phyloP scores from a whole-genome alignment of 2,113 vertebrate genomes.

The Chroicocephalus ridibundus region DNA sequence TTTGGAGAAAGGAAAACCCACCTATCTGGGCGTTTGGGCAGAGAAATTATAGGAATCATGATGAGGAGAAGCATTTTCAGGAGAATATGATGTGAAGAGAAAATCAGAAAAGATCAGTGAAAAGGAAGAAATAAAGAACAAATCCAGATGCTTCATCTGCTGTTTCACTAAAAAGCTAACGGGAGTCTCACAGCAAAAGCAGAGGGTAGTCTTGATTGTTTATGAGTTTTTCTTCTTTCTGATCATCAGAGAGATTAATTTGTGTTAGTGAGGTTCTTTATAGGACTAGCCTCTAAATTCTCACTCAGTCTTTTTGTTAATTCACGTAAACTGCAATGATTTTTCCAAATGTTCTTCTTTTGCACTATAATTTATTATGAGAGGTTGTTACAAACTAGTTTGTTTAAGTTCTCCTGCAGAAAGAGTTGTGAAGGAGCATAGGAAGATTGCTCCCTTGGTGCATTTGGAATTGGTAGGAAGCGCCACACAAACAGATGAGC shows the following conservation, averaged over 20 bases:
- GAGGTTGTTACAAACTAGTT: background rate
- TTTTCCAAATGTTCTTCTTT: background rate
- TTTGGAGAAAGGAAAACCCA: background rate
- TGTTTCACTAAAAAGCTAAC: background rate
- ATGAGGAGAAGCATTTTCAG: background rate
- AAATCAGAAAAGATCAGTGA: background rate
- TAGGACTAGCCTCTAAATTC: background rate
- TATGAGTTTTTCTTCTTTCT: background rate
- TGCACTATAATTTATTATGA: background rate
- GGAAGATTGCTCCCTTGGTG: fast-evolving
- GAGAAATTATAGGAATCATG: background rate
- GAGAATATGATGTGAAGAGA: background rate
- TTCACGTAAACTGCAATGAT: background rate
- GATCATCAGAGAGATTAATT: background rate
- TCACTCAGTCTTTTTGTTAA: background rate
- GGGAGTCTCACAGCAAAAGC: background rate
- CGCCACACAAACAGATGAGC: background rate
- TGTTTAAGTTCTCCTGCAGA: background rate
- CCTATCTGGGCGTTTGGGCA: background rate
- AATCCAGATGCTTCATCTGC: background rate
- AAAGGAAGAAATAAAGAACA: background rate
- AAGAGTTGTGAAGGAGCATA: background rate
- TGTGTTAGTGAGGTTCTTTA: background rate
- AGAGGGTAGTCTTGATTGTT: background rate
- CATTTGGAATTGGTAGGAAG: background rate